These are phyloP conservation scores for Papilio aristodemus DNA, from an alignment of 1,140 invertebrate species.

Conservation along the genomic window DNA sequence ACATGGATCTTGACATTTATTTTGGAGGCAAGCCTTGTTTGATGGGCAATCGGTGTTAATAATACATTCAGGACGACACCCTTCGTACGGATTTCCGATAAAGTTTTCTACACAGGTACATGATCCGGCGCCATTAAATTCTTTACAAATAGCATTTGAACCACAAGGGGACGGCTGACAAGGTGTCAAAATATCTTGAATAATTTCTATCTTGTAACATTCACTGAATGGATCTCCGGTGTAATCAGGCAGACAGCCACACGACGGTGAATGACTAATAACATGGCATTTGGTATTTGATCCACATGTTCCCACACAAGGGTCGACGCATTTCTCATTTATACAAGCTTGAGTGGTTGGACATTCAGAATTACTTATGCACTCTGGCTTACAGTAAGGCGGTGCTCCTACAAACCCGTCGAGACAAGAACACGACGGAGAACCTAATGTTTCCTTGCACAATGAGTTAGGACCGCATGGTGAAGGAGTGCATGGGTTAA, in stretches of 20 bases:
- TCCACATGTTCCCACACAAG: conserved; percentile 83
- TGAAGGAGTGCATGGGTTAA: conserved; percentile 82
- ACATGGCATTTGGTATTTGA: conserved; percentile 82
- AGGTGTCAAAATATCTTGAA: conserved; percentile 80
- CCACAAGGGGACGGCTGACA: conserved; percentile 90
- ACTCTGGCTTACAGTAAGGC: conserved; percentile 85
- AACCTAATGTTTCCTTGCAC: conserved; percentile 81
- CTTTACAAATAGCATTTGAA: conserved; percentile 88
- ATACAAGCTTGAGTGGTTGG: conserved; percentile 83
- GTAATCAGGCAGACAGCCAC: conserved; percentile 81
- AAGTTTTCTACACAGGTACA: conserved; percentile 87
- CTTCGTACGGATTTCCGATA: conserved; percentile 87
- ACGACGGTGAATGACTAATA: conserved; percentile 83
- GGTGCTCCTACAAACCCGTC: conserved; percentile 82
- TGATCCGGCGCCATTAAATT: conserved; percentile 87
- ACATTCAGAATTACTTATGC: conserved; percentile 84
- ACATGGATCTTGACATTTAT: conserved; percentile 87
- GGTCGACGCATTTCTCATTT: conserved; percentile 83
- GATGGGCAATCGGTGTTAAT: conserved; percentile 86
- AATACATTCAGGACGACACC: conserved; percentile 87
- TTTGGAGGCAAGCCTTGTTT: conserved; percentile 84
- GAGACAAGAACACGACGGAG: conserved; percentile 83
- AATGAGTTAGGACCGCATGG: conserved; percentile 85
- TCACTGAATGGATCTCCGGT: conserved; percentile 83
- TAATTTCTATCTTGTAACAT: conserved; percentile 75